Conservation (phyloP, 1,140 invertebrate genomes). For the Neomicropteryx cornuta region DNA sequence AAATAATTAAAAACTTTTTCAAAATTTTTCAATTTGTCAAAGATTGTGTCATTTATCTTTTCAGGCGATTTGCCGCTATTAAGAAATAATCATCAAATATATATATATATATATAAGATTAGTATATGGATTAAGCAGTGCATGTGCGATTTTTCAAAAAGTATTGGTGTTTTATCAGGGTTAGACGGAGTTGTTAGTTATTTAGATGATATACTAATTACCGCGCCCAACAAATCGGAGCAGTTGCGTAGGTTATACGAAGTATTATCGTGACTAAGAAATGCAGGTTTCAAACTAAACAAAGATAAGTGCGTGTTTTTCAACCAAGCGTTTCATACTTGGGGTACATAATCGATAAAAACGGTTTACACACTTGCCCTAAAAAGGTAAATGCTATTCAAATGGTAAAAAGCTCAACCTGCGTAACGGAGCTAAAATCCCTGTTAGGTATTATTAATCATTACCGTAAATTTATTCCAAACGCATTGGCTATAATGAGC, state of each 20-base stretch:
- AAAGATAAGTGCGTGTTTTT: slow-evolving; percentile 2
- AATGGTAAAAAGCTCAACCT: slow-evolving; percentile 6
- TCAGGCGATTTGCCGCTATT: too few relatives aligned
- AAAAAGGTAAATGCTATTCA: slow-evolving; percentile 7
- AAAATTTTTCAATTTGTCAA: too few relatives aligned
- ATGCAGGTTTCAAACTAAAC: slow-evolving; percentile 5
- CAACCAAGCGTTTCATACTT: slow-evolving; percentile 10
- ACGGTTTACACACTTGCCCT: slow-evolving; percentile 11
- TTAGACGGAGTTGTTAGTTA: slow-evolving; percentile 12
- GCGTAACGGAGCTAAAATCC: slow-evolving; percentile 7
- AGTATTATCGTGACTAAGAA: slow-evolving; percentile 1
- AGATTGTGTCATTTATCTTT: too few relatives aligned
- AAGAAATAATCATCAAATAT: too few relatives aligned
- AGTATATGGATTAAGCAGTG: slow-evolving; percentile 22
- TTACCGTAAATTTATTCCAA: slow-evolving; percentile 9
- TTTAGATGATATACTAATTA: slow-evolving; percentile 17
- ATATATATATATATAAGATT: too few relatives aligned
- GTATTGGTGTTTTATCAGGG: slow-evolving; percentile 21
- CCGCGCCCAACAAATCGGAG: background rate
- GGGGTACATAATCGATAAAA: slow-evolving; percentile 14
- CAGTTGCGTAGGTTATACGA: background rate
- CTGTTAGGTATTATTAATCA: slow-evolving; percentile 13
- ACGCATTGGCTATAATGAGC: slow-evolving; percentile 2
- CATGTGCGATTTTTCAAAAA: slow-evolving; percentile 22
- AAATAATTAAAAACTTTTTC: too few relatives aligned